Conservation (phyloP, 2,888 invertebrate species). For the Lobophora halterata region DNA sequence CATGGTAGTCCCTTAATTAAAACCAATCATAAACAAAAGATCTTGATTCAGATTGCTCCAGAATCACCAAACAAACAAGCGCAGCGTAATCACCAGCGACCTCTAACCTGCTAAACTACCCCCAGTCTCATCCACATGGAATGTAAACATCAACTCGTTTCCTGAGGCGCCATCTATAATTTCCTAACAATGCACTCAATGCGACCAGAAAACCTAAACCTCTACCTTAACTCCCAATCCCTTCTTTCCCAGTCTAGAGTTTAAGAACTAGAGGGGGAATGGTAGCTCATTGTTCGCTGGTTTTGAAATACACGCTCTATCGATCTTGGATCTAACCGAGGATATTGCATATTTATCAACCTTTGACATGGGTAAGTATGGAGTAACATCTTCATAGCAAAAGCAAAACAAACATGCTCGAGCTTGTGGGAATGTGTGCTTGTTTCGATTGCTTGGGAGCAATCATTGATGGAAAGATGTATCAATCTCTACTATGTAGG, state of each 20-base stretch:
- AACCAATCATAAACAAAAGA: constrained; percentile 9
- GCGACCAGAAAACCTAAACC: constrained; percentile 52
- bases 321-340: constrained; percentile 70
- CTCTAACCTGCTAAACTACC: constrained; percentile 70
- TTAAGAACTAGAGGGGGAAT: constrained; percentile 17
- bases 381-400: constrained; percentile 76
- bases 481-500: no score
- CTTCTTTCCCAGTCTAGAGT: background rate
- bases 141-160: constrained; percentile 77
- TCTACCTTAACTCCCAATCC: constrained; percentile 21
- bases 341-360: constrained; percentile 81
- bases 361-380: constrained; percentile 78
- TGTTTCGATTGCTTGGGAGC: background rate
- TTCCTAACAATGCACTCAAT: constrained; percentile 71
- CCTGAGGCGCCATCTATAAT: constrained; percentile 79
- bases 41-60: constrained; percentile 28
- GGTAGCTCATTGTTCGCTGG: constrained; percentile 41
- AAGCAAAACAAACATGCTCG: constrained; percentile 66
- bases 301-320: constrained; percentile 63
- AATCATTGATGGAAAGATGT: no score
- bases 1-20: no score
- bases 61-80: constrained; percentile 69
- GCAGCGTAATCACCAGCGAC: constrained; percentile 69
- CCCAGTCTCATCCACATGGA: constrained; percentile 60
- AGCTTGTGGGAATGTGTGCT: constrained; percentile 42